These are phyloP conservation scores for Eucera pruinosa DNA, from an alignment of 2,888 invertebrate genomes.

Conservation along the genomic window DNA sequence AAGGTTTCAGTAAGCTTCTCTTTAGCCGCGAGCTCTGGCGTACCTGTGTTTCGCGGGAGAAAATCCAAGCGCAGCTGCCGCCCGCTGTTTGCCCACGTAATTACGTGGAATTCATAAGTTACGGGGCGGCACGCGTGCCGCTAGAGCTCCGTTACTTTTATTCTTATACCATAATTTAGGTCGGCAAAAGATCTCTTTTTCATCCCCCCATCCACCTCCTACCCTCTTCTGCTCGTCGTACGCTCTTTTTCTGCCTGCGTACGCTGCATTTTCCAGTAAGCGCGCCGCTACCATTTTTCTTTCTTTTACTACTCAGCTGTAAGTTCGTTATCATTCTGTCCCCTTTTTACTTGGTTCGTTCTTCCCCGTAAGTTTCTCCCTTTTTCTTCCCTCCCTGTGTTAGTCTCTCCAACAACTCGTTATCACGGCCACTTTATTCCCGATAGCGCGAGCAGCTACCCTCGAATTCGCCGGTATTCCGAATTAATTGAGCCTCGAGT, in stretches of 20 bases:
- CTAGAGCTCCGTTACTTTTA: slow-evolving; percentile 62
- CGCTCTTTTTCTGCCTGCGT: neutral
- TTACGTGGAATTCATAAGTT: slow-evolving; percentile 81
- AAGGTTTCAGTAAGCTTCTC: neutral
- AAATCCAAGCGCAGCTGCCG: slow-evolving; percentile 64
- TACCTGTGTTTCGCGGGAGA: slow-evolving; percentile 41
- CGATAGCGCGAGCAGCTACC: slow-evolving; percentile 21
- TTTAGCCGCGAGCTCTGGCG: slow-evolving; percentile 9
- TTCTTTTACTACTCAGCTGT: neutral
- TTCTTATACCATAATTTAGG: slow-evolving; percentile 62
- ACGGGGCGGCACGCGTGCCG: slow-evolving; percentile 59
- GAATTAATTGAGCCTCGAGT: slow-evolving; percentile 53
- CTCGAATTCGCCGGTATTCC: slow-evolving; percentile 31
- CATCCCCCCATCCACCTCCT: neutral
- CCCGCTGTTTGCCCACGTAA: slow-evolving; percentile 80
- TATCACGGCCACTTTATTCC: slow-evolving; percentile 43
- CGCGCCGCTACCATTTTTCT: neutral
- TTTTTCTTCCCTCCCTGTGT: neutral
- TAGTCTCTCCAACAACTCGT: slow-evolving; percentile 14
- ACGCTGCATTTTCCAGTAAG: neutral
- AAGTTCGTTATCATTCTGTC: neutral
- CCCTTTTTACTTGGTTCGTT: neutral
- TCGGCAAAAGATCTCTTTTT: neutral
- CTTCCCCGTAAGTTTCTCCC: neutral
- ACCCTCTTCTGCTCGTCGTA: neutral